These are phyloP conservation scores for Heliconius ismenius DNA, from an alignment of 2,888 invertebrate species.

Conservation along the genomic window DNA sequence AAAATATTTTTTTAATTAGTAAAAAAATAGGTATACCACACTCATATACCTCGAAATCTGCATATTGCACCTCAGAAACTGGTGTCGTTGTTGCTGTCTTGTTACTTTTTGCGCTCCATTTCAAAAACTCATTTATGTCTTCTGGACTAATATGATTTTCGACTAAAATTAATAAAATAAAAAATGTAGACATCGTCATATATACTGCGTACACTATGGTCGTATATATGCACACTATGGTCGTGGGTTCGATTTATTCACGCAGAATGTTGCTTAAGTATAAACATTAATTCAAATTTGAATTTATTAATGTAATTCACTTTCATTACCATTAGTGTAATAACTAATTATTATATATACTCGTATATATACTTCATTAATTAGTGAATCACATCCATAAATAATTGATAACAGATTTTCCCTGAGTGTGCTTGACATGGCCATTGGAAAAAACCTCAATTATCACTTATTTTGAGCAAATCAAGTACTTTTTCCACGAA, in stretches of 20 bases:
- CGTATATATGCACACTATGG: not conserved
- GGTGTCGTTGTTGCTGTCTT: conserved; percentile 34
- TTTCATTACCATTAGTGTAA: too few species aligned
- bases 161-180: conserved; percentile 54
- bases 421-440: too few species aligned
- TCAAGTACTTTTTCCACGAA: too few species aligned
- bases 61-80: conserved; percentile 47
- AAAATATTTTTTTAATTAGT: not conserved
- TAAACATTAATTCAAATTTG: not conserved
- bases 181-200: not conserved
- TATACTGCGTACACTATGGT: too few species aligned
- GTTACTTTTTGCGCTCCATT: conserved; percentile 45
- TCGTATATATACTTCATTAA: not conserved
- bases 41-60: conserved; percentile 40
- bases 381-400: not conserved
- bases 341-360: too few species aligned
- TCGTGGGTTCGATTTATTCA: not conserved
- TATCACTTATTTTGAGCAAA: too few species aligned
- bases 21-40: not conserved
- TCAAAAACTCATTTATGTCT: conserved; percentile 64
- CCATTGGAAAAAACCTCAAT: too few species aligned
- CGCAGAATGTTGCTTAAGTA: not conserved
- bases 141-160: conserved; percentile 75
- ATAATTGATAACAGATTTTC: not conserved
- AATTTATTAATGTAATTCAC: not conserved